Percentiles rank a stretch among this genome's conserved stretches.
Evolutionary conservation across 2,888 invertebrate species (phyloP).

Genomic region (Arenicola marina): DNA sequence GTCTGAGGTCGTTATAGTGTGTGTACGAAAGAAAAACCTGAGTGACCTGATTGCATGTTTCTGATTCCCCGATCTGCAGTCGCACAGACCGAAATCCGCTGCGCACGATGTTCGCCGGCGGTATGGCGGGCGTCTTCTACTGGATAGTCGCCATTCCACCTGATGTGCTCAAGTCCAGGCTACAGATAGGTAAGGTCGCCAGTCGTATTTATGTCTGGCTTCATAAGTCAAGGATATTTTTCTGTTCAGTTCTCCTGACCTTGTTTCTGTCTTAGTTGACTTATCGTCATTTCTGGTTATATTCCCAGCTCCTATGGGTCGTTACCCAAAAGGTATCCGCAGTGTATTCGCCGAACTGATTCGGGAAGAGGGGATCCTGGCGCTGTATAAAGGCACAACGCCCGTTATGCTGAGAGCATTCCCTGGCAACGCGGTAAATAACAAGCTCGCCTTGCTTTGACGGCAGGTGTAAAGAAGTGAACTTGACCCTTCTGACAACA

Average conservation of each 20-base stretch:
- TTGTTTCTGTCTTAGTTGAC: too few relatives aligned
- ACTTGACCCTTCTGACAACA: too few relatives aligned
- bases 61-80: too few relatives aligned
- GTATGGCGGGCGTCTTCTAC: conserved; percentile 93
- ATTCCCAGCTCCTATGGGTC: conserved; percentile 93
- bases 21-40: too few relatives aligned
- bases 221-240: too few relatives aligned
- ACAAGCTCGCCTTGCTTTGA: too few relatives aligned
- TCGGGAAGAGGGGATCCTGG: conserved; percentile 83
- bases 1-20: too few relatives aligned
- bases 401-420: conserved; percentile 98
- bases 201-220: too few relatives aligned
- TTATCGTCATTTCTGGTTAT: too few relatives aligned
- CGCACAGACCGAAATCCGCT: conserved; percentile 71
- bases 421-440: conserved; percentile 86
- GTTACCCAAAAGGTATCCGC: conserved; percentile 86
- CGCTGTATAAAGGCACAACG: conserved; percentile 91
- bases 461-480: too few relatives aligned
- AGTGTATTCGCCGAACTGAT: conserved; percentile 87
- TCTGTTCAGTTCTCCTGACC: too few relatives aligned
- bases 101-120: conserved; percentile 89
- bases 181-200: conserved; percentile 87
- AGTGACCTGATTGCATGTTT: too few relatives aligned
- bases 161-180: conserved; percentile 95
- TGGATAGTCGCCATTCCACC: conserved; percentile 97